Evolutionary conservation across 2,113 vertebrate species (phyloP), one percentile per base, ranked within the genome.

Genomic region (Antechinus stuartii): DNA sequence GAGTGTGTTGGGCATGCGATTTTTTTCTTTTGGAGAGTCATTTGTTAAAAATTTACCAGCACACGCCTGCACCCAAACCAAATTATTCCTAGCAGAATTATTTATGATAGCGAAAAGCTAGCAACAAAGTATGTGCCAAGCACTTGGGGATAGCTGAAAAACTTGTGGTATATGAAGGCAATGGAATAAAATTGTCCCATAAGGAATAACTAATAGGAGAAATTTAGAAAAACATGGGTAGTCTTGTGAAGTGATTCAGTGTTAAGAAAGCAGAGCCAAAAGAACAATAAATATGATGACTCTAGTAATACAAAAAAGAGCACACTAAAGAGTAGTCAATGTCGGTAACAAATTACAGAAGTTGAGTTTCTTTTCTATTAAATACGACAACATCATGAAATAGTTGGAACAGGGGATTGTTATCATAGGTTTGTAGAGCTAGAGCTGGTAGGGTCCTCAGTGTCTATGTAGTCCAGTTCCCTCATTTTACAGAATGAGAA

Each of bases 21-120:
- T 84, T 84, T 42, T 84, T 84, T 84, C 68, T 84, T 22, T 42
- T 84, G n/a, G 68, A 42, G 68, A 84, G 68, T 84, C 35, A 84
- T 84, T 84, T 84, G 68, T 84, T 84, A 84, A 84, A 42, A 84
- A 84, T 84, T 84, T 42, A 42, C n/a, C 68, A 84, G 68, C n/a
- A 42, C 7, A 23, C 2, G 68, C 68, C 68, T 84, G 19, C 35
- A 84, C 68, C n/a, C 42, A 42, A 8, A 84, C 68, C 68, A 84
- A 84, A 84, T 84, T 42, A 84, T 84, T 84, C 68, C 68, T 84
- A 84, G 68, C n/a, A 84, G 68, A 84, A 84, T 84, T 84, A 84
- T 84, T 84, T 42, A 84, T 84, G 42, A 84, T 42, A 84, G 42
- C 68, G 42, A 42, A 84, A 84, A 42, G 68, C 68, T 42, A 42